Evolutionary conservation across 2,888 invertebrate genomes (phyloP).

Genomic region (Cremastinae sp.): DNA sequence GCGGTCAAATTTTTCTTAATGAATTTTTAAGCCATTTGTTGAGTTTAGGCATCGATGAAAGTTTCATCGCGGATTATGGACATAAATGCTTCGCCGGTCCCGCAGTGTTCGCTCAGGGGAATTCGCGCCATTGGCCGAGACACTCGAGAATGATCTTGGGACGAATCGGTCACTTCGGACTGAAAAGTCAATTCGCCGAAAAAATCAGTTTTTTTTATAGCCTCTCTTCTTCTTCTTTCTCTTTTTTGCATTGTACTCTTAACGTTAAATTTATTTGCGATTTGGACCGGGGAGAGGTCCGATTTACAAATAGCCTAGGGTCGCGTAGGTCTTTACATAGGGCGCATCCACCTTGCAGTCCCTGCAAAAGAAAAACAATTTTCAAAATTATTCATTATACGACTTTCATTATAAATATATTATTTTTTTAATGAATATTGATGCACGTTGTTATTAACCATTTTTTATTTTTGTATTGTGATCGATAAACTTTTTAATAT

Average conservation of each 20-base stretch:
- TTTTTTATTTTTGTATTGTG: too few species aligned
- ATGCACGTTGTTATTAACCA: too few species aligned
- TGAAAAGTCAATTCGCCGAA: conserved; percentile 68
- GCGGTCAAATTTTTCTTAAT: not conserved
- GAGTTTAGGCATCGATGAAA: conserved; percentile 3
- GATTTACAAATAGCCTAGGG: conserved; percentile 93
- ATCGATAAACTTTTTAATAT: too few species aligned
- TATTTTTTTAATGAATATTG: too few species aligned
- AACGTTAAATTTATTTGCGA: conserved; percentile 24
- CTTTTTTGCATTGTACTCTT: not conserved
- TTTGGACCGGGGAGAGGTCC: conserved; percentile 25
- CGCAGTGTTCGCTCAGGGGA: conserved; percentile 27
- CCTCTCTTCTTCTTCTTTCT: conserved; percentile 51
- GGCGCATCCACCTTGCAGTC: conserved; percentile 93
- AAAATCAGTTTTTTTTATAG: too few species aligned
- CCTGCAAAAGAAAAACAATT: conserved; percentile 85
- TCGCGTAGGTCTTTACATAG: conserved; percentile 96
- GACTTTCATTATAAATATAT: not conserved
- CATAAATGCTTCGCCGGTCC: conserved; percentile 6
- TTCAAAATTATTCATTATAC: conserved; percentile 1
- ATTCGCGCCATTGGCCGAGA: conserved; percentile 54
- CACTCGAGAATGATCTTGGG: conserved; percentile 65
- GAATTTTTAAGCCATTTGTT: too few species aligned
- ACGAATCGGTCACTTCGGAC: conserved; percentile 39
- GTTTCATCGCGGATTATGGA: conserved; percentile 1